Evolutionary conservation across 2,888 invertebrate genomes (phyloP).

Genomic region (Empis stercorea): DNA sequence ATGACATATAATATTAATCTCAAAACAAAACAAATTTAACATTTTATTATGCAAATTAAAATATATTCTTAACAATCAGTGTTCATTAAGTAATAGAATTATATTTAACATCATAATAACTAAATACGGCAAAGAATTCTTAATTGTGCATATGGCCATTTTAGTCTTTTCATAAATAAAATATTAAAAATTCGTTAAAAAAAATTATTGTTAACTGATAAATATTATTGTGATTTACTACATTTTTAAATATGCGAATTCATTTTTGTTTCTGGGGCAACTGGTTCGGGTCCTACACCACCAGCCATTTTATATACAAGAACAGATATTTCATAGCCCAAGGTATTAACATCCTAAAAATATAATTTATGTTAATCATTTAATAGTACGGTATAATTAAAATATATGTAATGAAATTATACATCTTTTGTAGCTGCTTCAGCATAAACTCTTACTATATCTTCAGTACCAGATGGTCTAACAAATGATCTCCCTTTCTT

Average conservation of each 20-base stretch:
- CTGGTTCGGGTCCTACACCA: conserved; percentile 57
- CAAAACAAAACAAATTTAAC: too few species aligned
- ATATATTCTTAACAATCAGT: too few species aligned
- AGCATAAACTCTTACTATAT: conserved; percentile 89
- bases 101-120: too few species aligned
- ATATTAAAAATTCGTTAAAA: too few species aligned
- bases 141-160: too few species aligned
- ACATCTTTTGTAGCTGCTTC: conserved; percentile 71
- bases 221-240: too few species aligned
- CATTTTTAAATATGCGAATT: conserved; percentile 27
- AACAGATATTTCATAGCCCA: conserved; percentile 63
- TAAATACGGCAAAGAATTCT: too few species aligned
- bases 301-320: conserved; percentile 67
- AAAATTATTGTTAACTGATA: too few species aligned
- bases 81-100: too few species aligned
- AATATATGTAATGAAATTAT: conserved; percentile 4
- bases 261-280: conserved; percentile 21
- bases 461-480: conserved; percentile 94
- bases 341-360: conserved; percentile 45
- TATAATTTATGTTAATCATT: conserved; percentile 4
- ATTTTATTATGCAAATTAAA: too few species aligned
- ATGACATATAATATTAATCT: too few species aligned
- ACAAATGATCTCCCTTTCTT: conserved; percentile 75
- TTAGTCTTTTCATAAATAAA: too few species aligned
- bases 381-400: background rate